Percentiles rank a stretch among this genome's conserved stretches.
These are phyloP conservation scores for Natrix natrix DNA, from an alignment of 2,797 vertebrate species.

Conservation along the genomic window DNA sequence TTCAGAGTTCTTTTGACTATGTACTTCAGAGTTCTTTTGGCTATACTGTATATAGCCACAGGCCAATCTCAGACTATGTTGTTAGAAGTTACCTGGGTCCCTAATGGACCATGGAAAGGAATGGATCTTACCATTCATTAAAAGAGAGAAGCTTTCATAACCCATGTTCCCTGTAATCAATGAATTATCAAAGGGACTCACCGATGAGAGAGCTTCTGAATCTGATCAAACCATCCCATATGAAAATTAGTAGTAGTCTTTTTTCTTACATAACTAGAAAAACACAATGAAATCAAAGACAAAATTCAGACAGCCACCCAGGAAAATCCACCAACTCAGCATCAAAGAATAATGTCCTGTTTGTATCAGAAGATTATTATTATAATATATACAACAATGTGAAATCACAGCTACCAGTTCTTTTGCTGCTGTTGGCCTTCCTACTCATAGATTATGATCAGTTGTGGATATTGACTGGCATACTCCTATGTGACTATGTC, in stretches of 20 bases:
- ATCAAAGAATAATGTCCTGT: background rate
- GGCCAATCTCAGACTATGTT: background rate
- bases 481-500: background rate
- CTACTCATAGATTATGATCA: background rate
- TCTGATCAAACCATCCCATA: slow-evolving; percentile 7
- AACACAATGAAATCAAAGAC: background rate
- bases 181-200: slow-evolving; percentile 18
- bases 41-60: background rate
- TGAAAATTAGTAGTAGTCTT: background rate
- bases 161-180: background rate
- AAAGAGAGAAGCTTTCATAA: background rate
- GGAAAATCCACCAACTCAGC: background rate
- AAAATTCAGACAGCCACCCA: background rate
- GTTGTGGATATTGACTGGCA: background rate
- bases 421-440: background rate
- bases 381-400: background rate
- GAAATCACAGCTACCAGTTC: background rate
- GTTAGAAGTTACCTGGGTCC: background rate
- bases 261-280: slow-evolving; percentile 10
- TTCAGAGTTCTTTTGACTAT: background rate
- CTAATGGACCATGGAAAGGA: background rate
- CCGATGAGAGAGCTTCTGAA: background rate
- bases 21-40: background rate
- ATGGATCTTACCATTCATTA: background rate
- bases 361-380: background rate